Evolutionary conservation across 2,113 vertebrate genomes (phyloP), one percentile per base, ranked within the genome.

Genomic region (Ivindomyrus marchei): DNA sequence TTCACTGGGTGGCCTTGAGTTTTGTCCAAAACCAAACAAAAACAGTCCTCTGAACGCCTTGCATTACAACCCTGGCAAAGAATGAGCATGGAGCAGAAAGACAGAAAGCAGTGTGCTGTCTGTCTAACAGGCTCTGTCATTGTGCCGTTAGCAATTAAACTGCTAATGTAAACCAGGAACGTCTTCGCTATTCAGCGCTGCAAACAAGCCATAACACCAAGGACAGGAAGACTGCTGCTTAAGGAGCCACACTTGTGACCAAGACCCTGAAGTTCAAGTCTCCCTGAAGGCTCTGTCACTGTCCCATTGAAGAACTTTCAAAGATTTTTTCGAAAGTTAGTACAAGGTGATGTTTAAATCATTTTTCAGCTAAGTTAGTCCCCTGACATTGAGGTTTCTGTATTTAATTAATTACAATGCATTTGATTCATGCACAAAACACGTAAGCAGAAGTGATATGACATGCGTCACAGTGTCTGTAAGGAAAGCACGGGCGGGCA

Each of bases 1-100:
- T 90, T 91, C 45, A 90, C 62, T 83, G 70, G 62, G 70, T 52
- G 88, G 89, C 91, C 90, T 91, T 90, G 77, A 91, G 85, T 86
- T 84, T 46, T n/a, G 39, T 53, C 46, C 80, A 24, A 74, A n/a
- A 90, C 46, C 84, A 90, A 91, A 77, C 53, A 87, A 87, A 53
- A 52, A 87, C 85, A 87, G 50, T 2, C 27, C 17, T 50, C 27
- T 19, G 85, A 87, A 27, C 15, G 85, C 85, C 85, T 87, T 53
- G 85, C 36, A 13, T 52, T 31, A 50, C 50, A 87, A 27, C 85
- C 53, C 24, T 31, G n/a, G n/a, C 3, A 21, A 87, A 87, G 50
- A 87, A 87, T 87, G 50, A 87, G 17, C 50, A 7, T 21, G 5
- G 15, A 87, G 85, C 85, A 10, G 85, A 56, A 87, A 87, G 19